Evolutionary conservation across 2,888 invertebrate species (phyloP), one percentile per base, ranked within the genome.

Genomic region (Eudemis profundana): DNA sequence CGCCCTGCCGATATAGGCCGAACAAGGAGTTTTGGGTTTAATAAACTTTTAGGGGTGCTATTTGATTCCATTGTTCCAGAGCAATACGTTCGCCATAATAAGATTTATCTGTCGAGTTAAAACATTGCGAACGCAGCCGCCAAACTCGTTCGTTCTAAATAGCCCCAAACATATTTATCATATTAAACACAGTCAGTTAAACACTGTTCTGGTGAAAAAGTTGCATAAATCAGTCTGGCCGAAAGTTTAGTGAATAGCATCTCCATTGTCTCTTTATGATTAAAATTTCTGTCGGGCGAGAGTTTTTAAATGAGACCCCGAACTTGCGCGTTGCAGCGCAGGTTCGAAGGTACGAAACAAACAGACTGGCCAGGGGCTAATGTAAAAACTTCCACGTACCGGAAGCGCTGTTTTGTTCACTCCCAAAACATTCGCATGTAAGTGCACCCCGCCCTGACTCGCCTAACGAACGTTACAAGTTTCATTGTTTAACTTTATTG

Each of bases 251-350:
- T 81, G 78, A 82, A 79, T 78, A 81, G 79, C 78, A 78, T 78
- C 81, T 82, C 82, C 85, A 84, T 89, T 89, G 87, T 89, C 85
- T 86, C 82, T 86, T 85, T 87, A 87, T 85, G 82, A 89, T 87
- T 87, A 86, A 89, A 90, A 89, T 89, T 75, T 75, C 77, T 73
- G 78, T 72, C 72, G 70, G 72, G 76, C 74, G 78, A 78, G 82
- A 85, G 83, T 86, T 87, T 85, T 85, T 82, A 87, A 89, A 86
- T 82, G 83, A 83, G 84, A 84, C 83, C 86, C 83, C 76, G 81
- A 89, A 89, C 86, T 90, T 88, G 79, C 73, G 80, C 84, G 72
- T 79, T 78, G 81, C 81, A 84, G 79, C 78, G 75, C 84, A 78
- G 82, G 84, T 84, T 81, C 72, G 79, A 82, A 86, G 83, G 84